Evolutionary conservation across 2,113 vertebrate species (phyloP).

Genomic region (Nothobranchius furzeri): DNA sequence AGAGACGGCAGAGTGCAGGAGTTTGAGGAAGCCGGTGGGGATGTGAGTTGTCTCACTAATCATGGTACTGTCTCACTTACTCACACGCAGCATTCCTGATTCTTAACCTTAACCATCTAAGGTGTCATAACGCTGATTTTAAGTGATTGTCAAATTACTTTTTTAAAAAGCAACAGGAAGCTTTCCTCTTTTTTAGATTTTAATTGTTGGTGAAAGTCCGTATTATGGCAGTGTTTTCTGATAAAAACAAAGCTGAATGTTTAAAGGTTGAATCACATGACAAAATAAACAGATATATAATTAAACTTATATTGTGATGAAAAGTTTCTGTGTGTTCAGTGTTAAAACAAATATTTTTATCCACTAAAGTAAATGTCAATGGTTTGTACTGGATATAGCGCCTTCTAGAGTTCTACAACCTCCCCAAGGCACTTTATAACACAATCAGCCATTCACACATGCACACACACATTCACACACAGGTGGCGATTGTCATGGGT

Average conservation of each 20-base stretch:
- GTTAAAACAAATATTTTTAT: no score
- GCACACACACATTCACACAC: no score
- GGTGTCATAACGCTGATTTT: conserved; percentile 37
- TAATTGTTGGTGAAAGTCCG: no score
- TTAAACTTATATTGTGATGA: background rate
- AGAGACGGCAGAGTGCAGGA: conserved; percentile 68
- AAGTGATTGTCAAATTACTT: conserved; percentile 12
- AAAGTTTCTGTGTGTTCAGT: background rate
- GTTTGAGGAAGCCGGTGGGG: conserved; percentile 60
- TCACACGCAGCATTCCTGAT: conserved; percentile 41
- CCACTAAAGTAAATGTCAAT: no score
- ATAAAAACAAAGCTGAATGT: no score
- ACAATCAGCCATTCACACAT: no score
- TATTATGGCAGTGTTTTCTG: no score
- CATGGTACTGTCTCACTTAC: conserved; percentile 51
- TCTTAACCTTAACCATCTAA: conserved; percentile 44
- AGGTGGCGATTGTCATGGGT: no score
- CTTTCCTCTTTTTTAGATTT: background rate
- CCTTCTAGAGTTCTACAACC: no score
- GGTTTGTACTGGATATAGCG: no score
- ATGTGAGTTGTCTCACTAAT: conserved; percentile 64
- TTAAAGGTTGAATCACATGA: conserved; percentile 6
- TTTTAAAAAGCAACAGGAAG: background rate
- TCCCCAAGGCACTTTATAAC: no score
- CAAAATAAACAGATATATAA: background rate